These are phyloP conservation scores for Phalloptychus januarius DNA, from an alignment of 2,797 vertebrate species.

Conservation along the genomic window DNA sequence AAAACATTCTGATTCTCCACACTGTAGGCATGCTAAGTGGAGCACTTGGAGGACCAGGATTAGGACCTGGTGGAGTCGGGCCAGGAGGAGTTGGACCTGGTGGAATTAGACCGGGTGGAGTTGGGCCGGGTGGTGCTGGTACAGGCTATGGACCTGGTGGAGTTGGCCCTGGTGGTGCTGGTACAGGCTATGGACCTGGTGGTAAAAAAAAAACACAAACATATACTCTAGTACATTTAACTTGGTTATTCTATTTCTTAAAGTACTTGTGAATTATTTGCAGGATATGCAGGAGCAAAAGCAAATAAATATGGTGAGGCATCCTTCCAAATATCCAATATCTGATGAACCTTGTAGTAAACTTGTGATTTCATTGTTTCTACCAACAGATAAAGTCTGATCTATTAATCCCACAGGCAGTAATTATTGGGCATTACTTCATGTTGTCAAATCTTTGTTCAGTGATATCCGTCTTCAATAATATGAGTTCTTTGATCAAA, in stretches of 20 bases:
- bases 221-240: neutral
- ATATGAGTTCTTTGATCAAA: neutral
- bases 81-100: conserved; percentile 34
- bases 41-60: conserved; percentile 59
- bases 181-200: conserved; percentile 18
- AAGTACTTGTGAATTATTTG: conserved; percentile 8
- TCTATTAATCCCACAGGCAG: neutral
- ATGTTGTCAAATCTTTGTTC: neutral
- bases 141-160: conserved; percentile 37
- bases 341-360: neutral
- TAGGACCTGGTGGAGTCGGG: conserved; percentile 43
- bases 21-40: conserved; percentile 72
- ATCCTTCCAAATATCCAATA: neutral
- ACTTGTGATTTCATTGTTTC: conserved; percentile 1
- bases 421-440: neutral
- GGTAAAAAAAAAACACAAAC: conserved; percentile 7
- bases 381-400: neutral
- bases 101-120: conserved; percentile 30
- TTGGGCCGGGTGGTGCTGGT: conserved; percentile 22
- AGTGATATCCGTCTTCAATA: neutral
- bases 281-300: conserved; percentile 78
- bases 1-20: neutral
- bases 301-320: conserved; percentile 80
- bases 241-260: neutral
- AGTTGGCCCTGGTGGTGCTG: conserved; percentile 26